Percentiles rank a stretch among this genome's conserved stretches.
Conservation (phyloP, 2,888 invertebrate species). For the Hipparchia semele region DNA sequence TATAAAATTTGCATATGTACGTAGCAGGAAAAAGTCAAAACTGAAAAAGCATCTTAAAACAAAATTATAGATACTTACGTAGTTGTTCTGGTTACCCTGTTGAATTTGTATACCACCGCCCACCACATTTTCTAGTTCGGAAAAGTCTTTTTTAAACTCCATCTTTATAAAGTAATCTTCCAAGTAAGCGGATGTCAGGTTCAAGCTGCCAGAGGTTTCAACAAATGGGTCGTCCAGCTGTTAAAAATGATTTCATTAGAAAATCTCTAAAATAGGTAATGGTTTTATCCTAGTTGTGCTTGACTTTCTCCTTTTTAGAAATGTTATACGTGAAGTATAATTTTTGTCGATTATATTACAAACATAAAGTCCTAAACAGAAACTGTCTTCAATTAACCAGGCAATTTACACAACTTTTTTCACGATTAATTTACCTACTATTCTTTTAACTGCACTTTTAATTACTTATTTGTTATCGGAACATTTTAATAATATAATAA, state of each 20-base stretch:
- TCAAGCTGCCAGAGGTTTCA: slow-evolving; percentile 84
- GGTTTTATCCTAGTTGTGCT: not conserved
- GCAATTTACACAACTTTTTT: too few relatives aligned
- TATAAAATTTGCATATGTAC: too few relatives aligned
- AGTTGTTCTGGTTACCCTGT: slow-evolving; percentile 80
- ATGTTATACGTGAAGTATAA: too few relatives aligned
- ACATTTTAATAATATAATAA: too few relatives aligned
- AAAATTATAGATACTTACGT: slow-evolving; percentile 61
- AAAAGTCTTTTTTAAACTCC: slow-evolving; percentile 87
- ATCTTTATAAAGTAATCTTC: slow-evolving; percentile 86
- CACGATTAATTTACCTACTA: too few relatives aligned
- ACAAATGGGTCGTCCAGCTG: slow-evolving; percentile 85
- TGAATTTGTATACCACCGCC: slow-evolving; percentile 85
- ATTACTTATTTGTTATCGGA: too few relatives aligned
- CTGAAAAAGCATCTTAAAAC: too few relatives aligned
- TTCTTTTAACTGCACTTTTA: too few relatives aligned
- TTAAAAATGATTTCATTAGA: not conserved
- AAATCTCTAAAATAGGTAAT: slow-evolving; percentile 34
- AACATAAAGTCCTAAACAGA: too few relatives aligned
- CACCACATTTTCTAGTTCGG: slow-evolving; percentile 84
- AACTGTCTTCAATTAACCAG: too few relatives aligned
- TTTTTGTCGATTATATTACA: too few relatives aligned
- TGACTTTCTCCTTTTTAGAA: not conserved
- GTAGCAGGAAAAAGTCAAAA: not conserved
- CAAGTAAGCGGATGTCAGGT: slow-evolving; percentile 85